Base-by-base conservation (phyloP, 2,113 vertebrate genomes). In the Anhinga rufa region DNA sequence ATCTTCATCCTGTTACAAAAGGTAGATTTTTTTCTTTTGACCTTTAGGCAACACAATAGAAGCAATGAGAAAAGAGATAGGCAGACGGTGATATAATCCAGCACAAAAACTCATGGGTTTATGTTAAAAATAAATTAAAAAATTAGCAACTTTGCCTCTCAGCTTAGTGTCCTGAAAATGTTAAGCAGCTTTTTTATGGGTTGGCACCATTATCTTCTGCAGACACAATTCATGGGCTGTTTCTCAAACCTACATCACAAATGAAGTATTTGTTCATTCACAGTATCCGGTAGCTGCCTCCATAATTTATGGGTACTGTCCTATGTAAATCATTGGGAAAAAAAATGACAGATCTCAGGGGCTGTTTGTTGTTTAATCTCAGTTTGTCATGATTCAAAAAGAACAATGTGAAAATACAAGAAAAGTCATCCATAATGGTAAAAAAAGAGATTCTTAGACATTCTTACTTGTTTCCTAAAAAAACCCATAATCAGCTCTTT, bases 301-400 rank as follows among this genome's bases (percentile, higher is more conserved):
- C 34, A 74, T 85, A 96, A 98, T 97, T 98, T 97, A 97, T 92
- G 76, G 51, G 78, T 76, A 96, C 74, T 54, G 31, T 46, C 74
- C 90, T 82, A 91, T 64, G 96, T 95, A 98, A 97, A 95, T 97
- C 90, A 92, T 19, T 89, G 54, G 40, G 38, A 40, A 40, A 90
- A 92, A 78, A 95, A 81, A 86, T 69, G 83, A 95, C 24, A 82
- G n/a, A 81, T 93, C 82, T 92, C 36, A 49, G 77, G 82, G 58
- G 36, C 69, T 95, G 64, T 84, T 93, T 76, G 88, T 81, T 95
- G 71, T 88, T 90, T 96, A 88, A 97, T 94, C 88, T 95, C 82
- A 86, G 91, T 92, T 95, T 97, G 89, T 94, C 90, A 93, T 55
- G 66, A 92, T 60, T 94, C 91, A 95, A 61, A 86, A 78, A 88